A percentile compares a stretch with the other conserved stretches of the same genome.
Conservation (phyloP, 2,888 invertebrate genomes). For the Tipula helvola region DNA sequence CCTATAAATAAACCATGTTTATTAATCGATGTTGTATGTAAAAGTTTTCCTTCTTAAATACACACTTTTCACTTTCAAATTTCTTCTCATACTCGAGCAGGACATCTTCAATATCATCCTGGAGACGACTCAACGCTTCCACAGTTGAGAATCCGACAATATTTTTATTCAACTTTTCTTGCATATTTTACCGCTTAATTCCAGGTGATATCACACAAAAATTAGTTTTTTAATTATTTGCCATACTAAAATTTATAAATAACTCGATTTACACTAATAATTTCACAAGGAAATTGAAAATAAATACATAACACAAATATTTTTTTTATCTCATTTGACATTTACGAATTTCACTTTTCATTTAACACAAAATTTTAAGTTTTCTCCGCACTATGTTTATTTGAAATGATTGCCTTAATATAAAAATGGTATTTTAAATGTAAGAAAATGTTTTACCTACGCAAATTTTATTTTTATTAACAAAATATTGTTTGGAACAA, state of each 20-base stretch:
- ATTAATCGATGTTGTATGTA: slow-evolving; percentile 38
- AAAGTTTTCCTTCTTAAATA: slow-evolving; percentile 30
- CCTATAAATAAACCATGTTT: slow-evolving; percentile 32
- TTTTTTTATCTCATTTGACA: neutral
- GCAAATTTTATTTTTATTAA: neutral
- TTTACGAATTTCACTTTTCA: neutral
- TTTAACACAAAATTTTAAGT: neutral
- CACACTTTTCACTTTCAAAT: slow-evolving; percentile 41
- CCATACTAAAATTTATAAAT: neutral
- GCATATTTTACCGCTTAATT: neutral
- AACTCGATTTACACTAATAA: neutral
- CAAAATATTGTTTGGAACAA: neutral
- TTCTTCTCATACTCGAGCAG: slow-evolving; percentile 50
- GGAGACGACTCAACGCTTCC: slow-evolving; percentile 54
- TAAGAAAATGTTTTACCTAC: neutral
- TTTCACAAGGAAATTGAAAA: neutral
- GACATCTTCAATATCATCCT: slow-evolving; percentile 53
- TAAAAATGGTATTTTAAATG: neutral
- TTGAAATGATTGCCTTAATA: neutral
- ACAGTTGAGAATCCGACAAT: slow-evolving; percentile 48
- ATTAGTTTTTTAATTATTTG: neutral
- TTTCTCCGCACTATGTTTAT: neutral
- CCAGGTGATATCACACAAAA: neutral
- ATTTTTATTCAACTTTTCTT: neutral
- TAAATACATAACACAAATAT: neutral